These are phyloP conservation scores for Drosophila anomalata DNA, from an alignment of 2,888 invertebrate genomes.

Conservation along the genomic window DNA sequence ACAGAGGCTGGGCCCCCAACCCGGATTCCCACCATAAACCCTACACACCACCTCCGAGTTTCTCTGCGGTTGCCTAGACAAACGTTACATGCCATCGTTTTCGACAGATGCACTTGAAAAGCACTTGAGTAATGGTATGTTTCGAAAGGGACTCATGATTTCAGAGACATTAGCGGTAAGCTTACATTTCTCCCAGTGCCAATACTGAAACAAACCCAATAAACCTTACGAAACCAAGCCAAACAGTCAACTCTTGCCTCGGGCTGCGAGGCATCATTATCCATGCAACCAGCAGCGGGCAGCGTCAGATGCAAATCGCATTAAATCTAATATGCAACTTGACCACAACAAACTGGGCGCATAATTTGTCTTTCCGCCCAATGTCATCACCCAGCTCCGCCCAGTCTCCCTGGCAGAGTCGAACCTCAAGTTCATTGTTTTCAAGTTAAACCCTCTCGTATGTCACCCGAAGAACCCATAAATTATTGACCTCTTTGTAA, in stretches of 20 bases:
- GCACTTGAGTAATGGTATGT: neutral
- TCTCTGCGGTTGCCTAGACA: slow-evolving; percentile 60
- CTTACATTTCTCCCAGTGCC: neutral
- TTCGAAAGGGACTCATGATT: neutral
- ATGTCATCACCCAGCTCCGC: slow-evolving; percentile 1
- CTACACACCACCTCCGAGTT: slow-evolving; percentile 31
- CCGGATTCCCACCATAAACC: neutral
- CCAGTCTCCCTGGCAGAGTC: neutral
- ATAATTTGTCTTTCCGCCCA: slow-evolving; percentile 42
- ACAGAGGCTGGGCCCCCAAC: neutral
- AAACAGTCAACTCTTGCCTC: slow-evolving; percentile 43
- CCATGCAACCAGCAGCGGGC: slow-evolving; percentile 32
- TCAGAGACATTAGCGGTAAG: neutral
- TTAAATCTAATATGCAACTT: slow-evolving; percentile 74
- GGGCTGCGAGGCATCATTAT: slow-evolving; percentile 53
- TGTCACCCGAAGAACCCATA: slow-evolving; percentile 16
- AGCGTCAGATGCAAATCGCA: slow-evolving; percentile 66
- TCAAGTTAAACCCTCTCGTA: slow-evolving; percentile 22
- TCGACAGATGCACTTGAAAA: neutral
- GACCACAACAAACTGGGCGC: slow-evolving; percentile 68
- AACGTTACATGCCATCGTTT: slow-evolving; percentile 16
- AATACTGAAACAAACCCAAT: slow-evolving; percentile 1
- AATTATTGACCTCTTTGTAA: slow-evolving; percentile 21
- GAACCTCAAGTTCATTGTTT: slow-evolving; percentile 36
- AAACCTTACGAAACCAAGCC: slow-evolving; percentile 9